Evolutionary conservation across 2,797 vertebrate genomes (phyloP).

Genomic region (Coregonus suidteri): DNA sequence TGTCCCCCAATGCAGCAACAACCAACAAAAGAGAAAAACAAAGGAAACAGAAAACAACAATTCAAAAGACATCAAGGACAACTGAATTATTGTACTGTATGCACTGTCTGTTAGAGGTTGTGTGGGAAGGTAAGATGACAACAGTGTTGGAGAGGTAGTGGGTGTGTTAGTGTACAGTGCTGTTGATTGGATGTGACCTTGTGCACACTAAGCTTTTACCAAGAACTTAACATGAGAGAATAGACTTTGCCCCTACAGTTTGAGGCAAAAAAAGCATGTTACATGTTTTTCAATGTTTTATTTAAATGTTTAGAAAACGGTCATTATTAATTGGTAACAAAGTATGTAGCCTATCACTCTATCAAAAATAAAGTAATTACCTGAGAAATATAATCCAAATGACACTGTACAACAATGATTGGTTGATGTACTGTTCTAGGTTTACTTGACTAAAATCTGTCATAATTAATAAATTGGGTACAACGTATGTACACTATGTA

Average conservation of each 20-base stretch:
- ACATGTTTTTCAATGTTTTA: background rate
- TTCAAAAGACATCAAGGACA: too few species aligned
- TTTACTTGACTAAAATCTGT: background rate
- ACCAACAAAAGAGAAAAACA: too few species aligned
- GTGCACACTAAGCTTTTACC: background rate
- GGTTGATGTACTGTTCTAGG: background rate
- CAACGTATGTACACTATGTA: too few species aligned
- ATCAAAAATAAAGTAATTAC: background rate
- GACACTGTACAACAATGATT: background rate
- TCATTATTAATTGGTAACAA: background rate
- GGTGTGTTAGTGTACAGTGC: background rate
- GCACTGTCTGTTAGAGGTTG: background rate
- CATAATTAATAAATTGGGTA: background rate
- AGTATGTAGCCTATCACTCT: background rate
- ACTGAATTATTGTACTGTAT: background rate
- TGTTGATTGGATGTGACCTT: background rate
- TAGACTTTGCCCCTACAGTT: background rate
- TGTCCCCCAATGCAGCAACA: too few species aligned
- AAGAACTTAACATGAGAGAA: background rate
- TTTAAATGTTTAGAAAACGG: background rate
- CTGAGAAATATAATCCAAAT: background rate
- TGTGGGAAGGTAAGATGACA: constrained; percentile 2
- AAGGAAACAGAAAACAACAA: too few species aligned
- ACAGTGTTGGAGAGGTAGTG: background rate
- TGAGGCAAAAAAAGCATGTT: background rate